Percentiles rank a stretch among this genome's conserved stretches.
Evolutionary conservation across 2,888 invertebrate genomes (phyloP).

Genomic region (Leptothorax acervorum): DNA sequence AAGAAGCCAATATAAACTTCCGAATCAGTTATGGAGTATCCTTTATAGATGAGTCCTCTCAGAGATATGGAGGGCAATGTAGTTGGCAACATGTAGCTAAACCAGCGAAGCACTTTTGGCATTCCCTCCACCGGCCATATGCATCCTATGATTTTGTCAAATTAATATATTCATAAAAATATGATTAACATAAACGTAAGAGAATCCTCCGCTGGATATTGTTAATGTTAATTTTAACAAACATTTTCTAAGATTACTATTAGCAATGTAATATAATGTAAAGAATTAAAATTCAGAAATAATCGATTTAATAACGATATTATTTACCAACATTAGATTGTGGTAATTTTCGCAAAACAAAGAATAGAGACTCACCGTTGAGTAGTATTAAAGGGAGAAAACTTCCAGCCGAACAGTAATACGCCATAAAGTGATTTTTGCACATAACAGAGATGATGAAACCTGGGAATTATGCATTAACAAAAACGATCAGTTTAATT

Average conservation of each 20-base stretch:
- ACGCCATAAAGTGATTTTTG: constrained; percentile 92
- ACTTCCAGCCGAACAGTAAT: constrained; percentile 94
- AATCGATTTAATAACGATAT: not conserved
- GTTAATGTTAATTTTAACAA: not conserved
- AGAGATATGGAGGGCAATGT: constrained; percentile 93
- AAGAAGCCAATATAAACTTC: constrained; percentile 92
- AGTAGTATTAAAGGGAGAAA: constrained; percentile 96
- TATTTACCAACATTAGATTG: not conserved
- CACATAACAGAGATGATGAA: constrained; percentile 94
- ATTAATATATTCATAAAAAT: constrained; percentile 7
- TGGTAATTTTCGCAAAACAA: constrained; percentile 1
- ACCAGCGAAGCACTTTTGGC: constrained; percentile 87
- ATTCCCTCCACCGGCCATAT: constrained; percentile 91
- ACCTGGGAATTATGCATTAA: constrained; percentile 85
- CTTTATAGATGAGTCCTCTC: constrained; percentile 92
- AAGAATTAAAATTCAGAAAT: not conserved
- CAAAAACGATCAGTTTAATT: constrained; percentile 20
- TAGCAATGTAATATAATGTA: not conserved
- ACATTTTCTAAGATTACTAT: not conserved
- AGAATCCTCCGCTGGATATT: not conserved
- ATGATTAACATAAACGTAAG: not conserved
- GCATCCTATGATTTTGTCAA: constrained; percentile 86
- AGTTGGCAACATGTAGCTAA: constrained; percentile 91
- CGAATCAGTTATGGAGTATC: constrained; percentile 89
- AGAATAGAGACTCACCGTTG: constrained; percentile 89